A percentile compares a stretch with the other conserved stretches of the same genome.
Conservation (phyloP, 2,888 invertebrate genomes). For the Alviniconcha strummeri region DNA sequence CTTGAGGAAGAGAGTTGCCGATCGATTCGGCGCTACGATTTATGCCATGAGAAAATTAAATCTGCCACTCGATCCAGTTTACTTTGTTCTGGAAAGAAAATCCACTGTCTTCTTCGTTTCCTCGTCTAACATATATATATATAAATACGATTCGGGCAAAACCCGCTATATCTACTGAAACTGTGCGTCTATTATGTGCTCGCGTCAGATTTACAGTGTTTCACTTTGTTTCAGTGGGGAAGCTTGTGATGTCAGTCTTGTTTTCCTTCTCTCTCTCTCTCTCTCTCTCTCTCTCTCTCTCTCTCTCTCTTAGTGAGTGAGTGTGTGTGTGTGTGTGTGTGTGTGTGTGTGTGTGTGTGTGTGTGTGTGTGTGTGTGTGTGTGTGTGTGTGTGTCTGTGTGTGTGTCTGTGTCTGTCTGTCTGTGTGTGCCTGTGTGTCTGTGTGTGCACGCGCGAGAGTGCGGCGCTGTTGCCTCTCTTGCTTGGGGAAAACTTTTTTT, state of each 20-base stretch:
- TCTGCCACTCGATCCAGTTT: too few relatives aligned
- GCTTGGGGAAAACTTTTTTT: not conserved
- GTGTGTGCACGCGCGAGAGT: not conserved
- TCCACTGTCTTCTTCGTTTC: not conserved
- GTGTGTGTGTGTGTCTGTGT: slow-evolving; percentile 9
- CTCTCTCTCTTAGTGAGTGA: not conserved
- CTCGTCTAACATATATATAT: not conserved
- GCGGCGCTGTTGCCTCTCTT: not conserved
- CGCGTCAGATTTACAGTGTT: not conserved
- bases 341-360: slow-evolving; percentile 9
- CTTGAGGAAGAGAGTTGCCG: too few relatives aligned
- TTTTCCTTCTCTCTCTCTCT: not conserved
- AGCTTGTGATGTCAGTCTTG: not conserved
- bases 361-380: not conserved
- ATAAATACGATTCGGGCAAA: too few relatives aligned
- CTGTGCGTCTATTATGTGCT: not conserved
- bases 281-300: not conserved
- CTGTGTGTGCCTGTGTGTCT: slow-evolving; percentile 2
- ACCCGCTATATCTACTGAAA: not conserved
- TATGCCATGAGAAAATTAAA: too few relatives aligned
- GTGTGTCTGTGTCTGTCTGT: not conserved
- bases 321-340: not conserved
- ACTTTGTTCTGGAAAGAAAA: too few relatives aligned
- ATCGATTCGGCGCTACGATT: too few relatives aligned
- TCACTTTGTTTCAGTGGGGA: not conserved